Evolutionary conservation across 2,113 vertebrate genomes (phyloP), one percentile per base, ranked within the genome.

Genomic region (Sakesphorus luctuosus): DNA sequence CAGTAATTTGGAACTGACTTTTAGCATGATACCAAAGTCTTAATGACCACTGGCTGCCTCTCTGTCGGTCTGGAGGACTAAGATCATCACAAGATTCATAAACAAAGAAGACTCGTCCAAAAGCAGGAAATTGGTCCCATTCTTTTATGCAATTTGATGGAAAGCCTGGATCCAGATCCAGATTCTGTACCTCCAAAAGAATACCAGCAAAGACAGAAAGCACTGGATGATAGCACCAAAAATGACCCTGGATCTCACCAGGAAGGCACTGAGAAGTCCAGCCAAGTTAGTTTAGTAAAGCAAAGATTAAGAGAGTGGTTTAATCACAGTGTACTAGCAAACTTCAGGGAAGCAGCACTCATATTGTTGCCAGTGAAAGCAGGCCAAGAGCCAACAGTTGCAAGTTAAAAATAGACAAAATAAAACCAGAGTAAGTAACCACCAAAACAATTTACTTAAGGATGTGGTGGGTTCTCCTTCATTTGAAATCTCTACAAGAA

Each of bases 371-470:
- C 93, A 91, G 87, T 14, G 28, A 96, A 91, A 83, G 43, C 71
- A 93, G 94, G 91, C 94, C 13, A 26, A 78, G 65, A 87, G 95
- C 93, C 94, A 97, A 77, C 0, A 1, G 93, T 40, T 88, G 82
- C 81, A 88, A 93, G 94, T 87, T 96, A 95, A 95, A 96, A 96
- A 96, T 95, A 96, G 93, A 91, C 90, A 94, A 93, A 95, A 96
- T 94, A 94, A 85, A 93, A 94, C 82, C 44, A 91, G 95, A 81
- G 87, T 95, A 96, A 96, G 89, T 88, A 96, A 96, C 95, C 95
- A 96, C 94, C 79, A 96, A 89, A 97, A 91, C 89, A 96, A 93
- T 96, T 96, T 95, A 90, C 72, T 97, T 91, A 95, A 97, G 94
- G 96, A 96, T 96, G 95, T 95, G 92, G 94, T 96, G 78, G 91